phyloP scores from a whole-genome alignment of 2,113 vertebrate species.

The Mobula birostris region DNA sequence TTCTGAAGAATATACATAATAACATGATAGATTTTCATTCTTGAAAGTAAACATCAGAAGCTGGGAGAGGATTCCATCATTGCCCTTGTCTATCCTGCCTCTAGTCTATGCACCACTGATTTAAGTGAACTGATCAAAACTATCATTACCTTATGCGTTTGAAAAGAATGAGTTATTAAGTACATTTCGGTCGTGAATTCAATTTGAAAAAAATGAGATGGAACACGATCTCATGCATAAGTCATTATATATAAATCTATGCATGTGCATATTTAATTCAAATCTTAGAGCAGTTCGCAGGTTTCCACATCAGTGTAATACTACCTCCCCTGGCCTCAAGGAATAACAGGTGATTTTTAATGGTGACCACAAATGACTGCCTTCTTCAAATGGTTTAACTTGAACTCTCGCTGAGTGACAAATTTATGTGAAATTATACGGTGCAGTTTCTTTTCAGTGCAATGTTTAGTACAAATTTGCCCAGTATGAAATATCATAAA shows the following conservation, averaged over 20 bases:
- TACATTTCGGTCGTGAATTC: slow-evolving; percentile 15
- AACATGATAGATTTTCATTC: background rate
- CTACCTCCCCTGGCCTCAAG: background rate
- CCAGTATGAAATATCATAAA: background rate
- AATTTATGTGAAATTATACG: background rate
- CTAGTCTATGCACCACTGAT: background rate
- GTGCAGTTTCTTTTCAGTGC: background rate
- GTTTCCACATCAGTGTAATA: background rate
- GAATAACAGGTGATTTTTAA: background rate
- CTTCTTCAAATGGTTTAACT: slow-evolving; percentile 3
- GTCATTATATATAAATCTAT: slow-evolving; percentile 16
- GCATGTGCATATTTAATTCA: background rate
- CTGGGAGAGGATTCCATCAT: background rate
- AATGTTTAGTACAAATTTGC: background rate
- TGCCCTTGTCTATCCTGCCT: background rate
- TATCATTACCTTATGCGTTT: background rate
- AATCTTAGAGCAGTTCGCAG: background rate
- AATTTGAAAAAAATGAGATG: slow-evolving; percentile 31
- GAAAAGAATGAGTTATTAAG: slow-evolving; percentile 17
- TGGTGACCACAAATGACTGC: slow-evolving; percentile 7
- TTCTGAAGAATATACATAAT: background rate
- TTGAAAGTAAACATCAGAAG: background rate
- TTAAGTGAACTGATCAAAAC: background rate
- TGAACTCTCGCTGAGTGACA: background rate
- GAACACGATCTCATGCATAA: slow-evolving; percentile 19